phyloP scores from a whole-genome alignment of 1,140 invertebrate genomes.

The Drosophila nannoptera region DNA sequence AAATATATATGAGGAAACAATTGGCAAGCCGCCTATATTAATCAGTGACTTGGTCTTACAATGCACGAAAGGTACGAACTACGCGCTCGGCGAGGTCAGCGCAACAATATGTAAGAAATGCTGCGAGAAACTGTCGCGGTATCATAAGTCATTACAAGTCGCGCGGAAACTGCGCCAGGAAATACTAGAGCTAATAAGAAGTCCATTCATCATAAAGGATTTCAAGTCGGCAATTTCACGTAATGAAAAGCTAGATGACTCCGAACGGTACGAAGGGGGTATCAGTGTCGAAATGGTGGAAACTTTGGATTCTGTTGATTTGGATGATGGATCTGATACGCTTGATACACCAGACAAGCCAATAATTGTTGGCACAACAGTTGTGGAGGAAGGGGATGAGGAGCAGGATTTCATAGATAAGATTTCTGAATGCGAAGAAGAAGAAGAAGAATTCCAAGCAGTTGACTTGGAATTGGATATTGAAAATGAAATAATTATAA shows the following conservation, averaged over 20 bases:
- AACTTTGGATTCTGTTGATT: slow-evolving; percentile 20
- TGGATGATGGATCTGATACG: slow-evolving; percentile 23
- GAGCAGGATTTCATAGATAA: slow-evolving; percentile 43
- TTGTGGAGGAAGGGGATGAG: slow-evolving; percentile 13
- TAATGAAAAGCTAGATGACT: slow-evolving; percentile 23
- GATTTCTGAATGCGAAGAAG: slow-evolving; percentile 33
- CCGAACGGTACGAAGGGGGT: slow-evolving; percentile 44
- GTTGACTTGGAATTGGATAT: slow-evolving; percentile 62
- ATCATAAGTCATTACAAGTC: slow-evolving; percentile 64
- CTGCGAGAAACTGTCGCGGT: slow-evolving; percentile 56
- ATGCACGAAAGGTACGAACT: slow-evolving; percentile 60
- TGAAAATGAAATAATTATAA: slow-evolving; percentile 67
- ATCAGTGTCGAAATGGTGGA: slow-evolving; percentile 28
- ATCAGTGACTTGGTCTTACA: slow-evolving; percentile 61
- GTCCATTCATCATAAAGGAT: slow-evolving; percentile 53
- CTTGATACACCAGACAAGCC: slow-evolving; percentile 9
- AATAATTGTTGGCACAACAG: slow-evolving; percentile 29
- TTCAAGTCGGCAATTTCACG: slow-evolving; percentile 31
- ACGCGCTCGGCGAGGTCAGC: slow-evolving; percentile 43
- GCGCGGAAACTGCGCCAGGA: slow-evolving; percentile 59
- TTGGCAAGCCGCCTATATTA: slow-evolving; percentile 59
- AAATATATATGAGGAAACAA: slow-evolving; percentile 58
- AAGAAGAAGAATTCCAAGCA: slow-evolving; percentile 46
- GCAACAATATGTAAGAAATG: slow-evolving; percentile 67
- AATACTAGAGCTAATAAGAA: slow-evolving; percentile 60